Conservation (phyloP, 2,113 vertebrate genomes). For the Tympanuchus pallidicinctus region DNA sequence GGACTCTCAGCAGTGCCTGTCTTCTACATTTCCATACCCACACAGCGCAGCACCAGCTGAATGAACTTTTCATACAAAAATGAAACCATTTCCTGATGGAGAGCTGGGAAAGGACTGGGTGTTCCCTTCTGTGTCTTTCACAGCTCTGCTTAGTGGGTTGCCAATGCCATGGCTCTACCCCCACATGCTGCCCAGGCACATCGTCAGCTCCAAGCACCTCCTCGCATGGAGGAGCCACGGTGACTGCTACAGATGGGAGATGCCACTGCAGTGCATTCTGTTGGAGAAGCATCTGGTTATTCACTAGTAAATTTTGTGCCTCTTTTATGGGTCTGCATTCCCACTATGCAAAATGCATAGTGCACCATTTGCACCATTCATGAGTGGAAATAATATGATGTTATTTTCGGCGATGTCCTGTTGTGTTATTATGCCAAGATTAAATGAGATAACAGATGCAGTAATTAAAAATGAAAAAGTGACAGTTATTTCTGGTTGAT, state of each 20-base stretch:
- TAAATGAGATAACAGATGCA: slow-evolving; percentile 61
- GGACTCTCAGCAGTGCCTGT: neutral
- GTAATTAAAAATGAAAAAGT: slow-evolving; percentile 72
- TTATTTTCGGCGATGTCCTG: slow-evolving; percentile 38
- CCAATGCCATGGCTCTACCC: rapidly evolving
- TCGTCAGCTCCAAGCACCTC: rapidly evolving
- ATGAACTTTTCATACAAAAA: neutral
- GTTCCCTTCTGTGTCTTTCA: rapidly evolving
- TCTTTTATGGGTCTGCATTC: neutral
- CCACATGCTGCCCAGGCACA: neutral
- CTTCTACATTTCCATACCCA: rapidly evolving
- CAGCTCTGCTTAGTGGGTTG: neutral
- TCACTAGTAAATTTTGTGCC: neutral
- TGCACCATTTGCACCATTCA: neutral
- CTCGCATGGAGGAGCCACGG: rapidly evolving
- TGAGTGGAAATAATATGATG: neutral
- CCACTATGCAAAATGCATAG: neutral
- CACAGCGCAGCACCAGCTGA: neutral
- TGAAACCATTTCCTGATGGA: neutral
- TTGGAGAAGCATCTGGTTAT: neutral
- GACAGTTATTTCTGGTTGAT: slow-evolving; percentile 57
- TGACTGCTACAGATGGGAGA: neutral
- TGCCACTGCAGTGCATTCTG: neutral
- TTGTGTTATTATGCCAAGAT: slow-evolving; percentile 43
- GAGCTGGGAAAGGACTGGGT: neutral